Evolutionary conservation across 2,888 invertebrate species (phyloP).

Genomic region (Acronicta alni): DNA sequence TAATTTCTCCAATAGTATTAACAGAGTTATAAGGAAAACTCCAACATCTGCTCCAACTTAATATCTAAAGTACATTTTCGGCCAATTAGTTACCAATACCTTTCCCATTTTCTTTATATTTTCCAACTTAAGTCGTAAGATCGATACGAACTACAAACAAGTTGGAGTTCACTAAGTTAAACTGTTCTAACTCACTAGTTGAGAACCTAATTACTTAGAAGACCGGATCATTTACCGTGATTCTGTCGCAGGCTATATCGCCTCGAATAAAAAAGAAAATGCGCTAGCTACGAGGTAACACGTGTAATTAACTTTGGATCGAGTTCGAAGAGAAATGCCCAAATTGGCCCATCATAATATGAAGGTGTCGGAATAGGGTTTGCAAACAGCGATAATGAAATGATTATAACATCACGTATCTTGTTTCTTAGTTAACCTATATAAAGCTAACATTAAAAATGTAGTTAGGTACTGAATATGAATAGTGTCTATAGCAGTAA

Average conservation of each 20-base stretch:
- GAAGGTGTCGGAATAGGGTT: slow-evolving; percentile 31
- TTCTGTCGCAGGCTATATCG: slow-evolving; percentile 42
- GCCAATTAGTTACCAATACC: slow-evolving; percentile 49
- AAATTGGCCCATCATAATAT: slow-evolving; percentile 46
- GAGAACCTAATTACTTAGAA: slow-evolving; percentile 34
- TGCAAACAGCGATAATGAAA: slow-evolving; percentile 33
- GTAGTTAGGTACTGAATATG: no score
- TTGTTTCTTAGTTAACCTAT: slow-evolving; percentile 14
- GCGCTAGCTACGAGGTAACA: slow-evolving; percentile 44
- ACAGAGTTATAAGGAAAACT: slow-evolving; percentile 37
- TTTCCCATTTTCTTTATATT: slow-evolving; percentile 49
- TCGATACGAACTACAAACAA: slow-evolving; percentile 48
- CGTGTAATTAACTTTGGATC: slow-evolving; percentile 49
- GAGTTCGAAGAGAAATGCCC: slow-evolving; percentile 43
- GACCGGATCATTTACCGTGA: slow-evolving; percentile 43
- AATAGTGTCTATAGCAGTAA: no score
- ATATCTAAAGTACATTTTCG: slow-evolving; percentile 58
- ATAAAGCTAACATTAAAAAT: no score
- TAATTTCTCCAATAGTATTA: slow-evolving; percentile 41
- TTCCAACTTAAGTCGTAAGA: slow-evolving; percentile 39
- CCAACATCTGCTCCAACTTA: slow-evolving; percentile 46
- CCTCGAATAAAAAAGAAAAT: slow-evolving; percentile 44
- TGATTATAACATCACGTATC: slow-evolving; percentile 18
- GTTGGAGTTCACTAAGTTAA: slow-evolving; percentile 44
- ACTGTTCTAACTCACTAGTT: slow-evolving; percentile 30